phyloP scores from a whole-genome alignment of 30 jellyfish, hydroid and myxozoan genomes.

The Mastigias papua region DNA sequence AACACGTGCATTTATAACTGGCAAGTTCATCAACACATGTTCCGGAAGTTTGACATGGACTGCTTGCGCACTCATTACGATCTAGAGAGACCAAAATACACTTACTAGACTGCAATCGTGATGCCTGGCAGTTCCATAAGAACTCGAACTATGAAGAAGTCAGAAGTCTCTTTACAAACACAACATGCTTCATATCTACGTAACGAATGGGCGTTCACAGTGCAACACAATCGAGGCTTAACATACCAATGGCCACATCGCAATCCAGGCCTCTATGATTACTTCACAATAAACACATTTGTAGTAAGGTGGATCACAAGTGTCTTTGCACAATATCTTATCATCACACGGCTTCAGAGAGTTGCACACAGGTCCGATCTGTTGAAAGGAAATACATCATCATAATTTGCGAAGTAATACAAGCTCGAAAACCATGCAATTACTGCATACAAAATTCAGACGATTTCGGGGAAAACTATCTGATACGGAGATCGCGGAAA shows the following conservation, averaged over 20 bases:
- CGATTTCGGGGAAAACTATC: too few relatives aligned
- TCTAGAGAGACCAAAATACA: not conserved
- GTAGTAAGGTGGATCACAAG: slow-evolving; percentile 22
- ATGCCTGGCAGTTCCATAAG: too few relatives aligned
- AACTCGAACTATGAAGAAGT: too few relatives aligned
- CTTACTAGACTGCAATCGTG: too few relatives aligned
- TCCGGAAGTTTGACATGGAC: not conserved
- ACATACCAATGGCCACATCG: slow-evolving; percentile 23
- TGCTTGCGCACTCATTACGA: not conserved
- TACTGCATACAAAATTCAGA: too few relatives aligned
- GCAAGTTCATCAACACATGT: not conserved
- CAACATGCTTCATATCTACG: not conserved
- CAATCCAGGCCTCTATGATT: slow-evolving; percentile 24
- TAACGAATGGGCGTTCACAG: not conserved
- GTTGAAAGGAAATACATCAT: not conserved
- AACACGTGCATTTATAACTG: not conserved
- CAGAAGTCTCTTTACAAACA: too few relatives aligned
- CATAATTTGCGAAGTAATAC: too few relatives aligned
- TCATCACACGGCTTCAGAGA: slow-evolving; percentile 27
- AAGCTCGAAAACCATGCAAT: not conserved
- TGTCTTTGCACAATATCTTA: slow-evolving; percentile 27
- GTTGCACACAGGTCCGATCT: slow-evolving; percentile 16
- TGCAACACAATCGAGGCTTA: not conserved
- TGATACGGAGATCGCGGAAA: too few relatives aligned
- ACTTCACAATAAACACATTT: slow-evolving; percentile 31